Base-by-base conservation (phyloP, 2,797 vertebrate species). In the Hephaestus fuliginosus region DNA sequence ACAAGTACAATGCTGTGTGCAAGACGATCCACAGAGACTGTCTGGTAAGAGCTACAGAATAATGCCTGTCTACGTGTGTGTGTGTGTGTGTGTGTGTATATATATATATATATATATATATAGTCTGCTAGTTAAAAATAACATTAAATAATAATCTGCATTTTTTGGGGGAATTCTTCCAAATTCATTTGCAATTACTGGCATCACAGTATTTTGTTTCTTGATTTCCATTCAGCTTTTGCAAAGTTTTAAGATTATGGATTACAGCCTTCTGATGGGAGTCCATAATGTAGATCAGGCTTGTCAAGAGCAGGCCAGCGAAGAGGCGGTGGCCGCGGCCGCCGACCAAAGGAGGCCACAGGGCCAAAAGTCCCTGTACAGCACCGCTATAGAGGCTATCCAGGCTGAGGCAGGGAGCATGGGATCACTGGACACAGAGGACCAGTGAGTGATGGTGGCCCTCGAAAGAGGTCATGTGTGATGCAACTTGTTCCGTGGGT, bases 161-260 rank as follows among this genome's bases (percentile, higher is more conserved):
- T 25, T 25, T 1, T 25, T 25, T 1, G 25, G 25, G 25, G 25
- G 25, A 25, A 25, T 5, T 76, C 43, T 49, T 49, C 2, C 7
- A 28, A n/a, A 25, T 55, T 14, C 0, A 25, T 43, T 70, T 28
- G 7, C 61, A 25, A 3, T 60, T 12, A 13, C 56, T 49, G 15
- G 0, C 68, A 12, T 86, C 15, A 39, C 10, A 9, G 22, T 48
- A 18, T 17, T 41, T 74, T 52, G 25, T 73, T 68, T 10, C 28
- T 53, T 57, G 8, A 25, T 82, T 76, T 80, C 9, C 13, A 11
- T 78, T 44, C 88, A 99, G 98, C 96, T 99, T 22, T 89, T 99
- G 41, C 97, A 99, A 90, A 99, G 98, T 92, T 99, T 99, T 79
- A 98, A 99, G 87, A 99, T 99, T 86, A 99, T 99, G 98, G 98